Evolutionary conservation across 2,797 vertebrate species (phyloP).

Genomic region (Poecilia velifera): DNA sequence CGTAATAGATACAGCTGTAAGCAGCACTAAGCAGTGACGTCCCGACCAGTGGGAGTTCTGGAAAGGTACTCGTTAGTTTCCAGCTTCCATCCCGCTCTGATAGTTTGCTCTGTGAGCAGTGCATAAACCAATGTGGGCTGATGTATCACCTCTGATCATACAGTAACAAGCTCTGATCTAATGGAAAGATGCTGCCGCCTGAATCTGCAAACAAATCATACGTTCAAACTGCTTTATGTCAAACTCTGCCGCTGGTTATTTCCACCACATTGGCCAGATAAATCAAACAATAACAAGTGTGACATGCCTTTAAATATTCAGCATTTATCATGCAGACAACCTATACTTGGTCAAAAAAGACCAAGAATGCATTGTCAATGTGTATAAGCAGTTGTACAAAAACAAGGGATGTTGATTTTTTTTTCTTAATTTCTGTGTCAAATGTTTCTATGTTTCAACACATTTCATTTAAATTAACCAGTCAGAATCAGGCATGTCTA

Average conservation of each 20-base stretch:
- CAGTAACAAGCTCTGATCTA: not conserved
- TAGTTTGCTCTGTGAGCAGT: not conserved
- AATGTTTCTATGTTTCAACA: not conserved
- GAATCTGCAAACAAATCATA: not conserved
- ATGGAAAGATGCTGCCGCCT: not conserved
- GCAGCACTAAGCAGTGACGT: not conserved
- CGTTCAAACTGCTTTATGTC: not conserved
- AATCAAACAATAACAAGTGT: not conserved
- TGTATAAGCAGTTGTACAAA: not conserved
- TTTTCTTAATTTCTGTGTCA: not conserved
- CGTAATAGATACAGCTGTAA: slow-evolving; percentile 15
- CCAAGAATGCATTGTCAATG: not conserved
- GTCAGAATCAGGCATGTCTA: not conserved
- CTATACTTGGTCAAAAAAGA: not conserved
- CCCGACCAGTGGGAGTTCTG: not conserved
- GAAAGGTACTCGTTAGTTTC: slow-evolving; percentile 26
- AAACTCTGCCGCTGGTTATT: not conserved
- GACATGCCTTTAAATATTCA: not conserved
- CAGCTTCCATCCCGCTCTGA: not conserved
- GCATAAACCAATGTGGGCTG: not conserved
- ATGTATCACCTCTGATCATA: not conserved
- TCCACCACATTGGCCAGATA: not conserved
- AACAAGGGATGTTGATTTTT: not conserved
- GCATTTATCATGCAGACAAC: not conserved
- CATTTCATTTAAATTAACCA: not conserved